Base-by-base conservation (phyloP, 2,797 vertebrate species). In the Smutsia gigantea region DNA sequence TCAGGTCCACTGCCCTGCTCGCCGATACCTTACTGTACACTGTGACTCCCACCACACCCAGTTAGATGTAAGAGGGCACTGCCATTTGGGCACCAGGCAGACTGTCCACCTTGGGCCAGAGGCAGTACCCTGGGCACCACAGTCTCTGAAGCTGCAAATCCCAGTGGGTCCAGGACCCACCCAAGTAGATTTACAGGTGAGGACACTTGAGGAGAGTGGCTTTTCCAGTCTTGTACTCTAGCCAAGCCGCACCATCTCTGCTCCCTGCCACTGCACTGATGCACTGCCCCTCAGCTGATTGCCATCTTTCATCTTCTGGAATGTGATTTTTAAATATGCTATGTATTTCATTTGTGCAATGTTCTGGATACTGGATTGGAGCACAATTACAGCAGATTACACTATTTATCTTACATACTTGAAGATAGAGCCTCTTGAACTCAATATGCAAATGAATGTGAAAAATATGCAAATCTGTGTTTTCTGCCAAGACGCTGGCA, bases 381-480 rank as follows among this genome's bases (percentile, higher is more conserved):
- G 92, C 93, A 97, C 96, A 97, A 93, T 85, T 94, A 94, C 83
- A 34, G 87, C 84, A 95, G 96, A 97, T 97, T 94, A 96, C 89
- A 75, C 95, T 93, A 95, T 96, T 97, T 97, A 97, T 96, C 92
- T 97, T 97, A 95, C 72, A 75, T 92, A 90, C 96, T 97, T 97
- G 94, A 97, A 97, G 95, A 97, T 42, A 66, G 79, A 97, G 97
- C 66, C 94, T 96, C 91, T 97, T 97, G 96, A 98, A 97, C 94
- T 97, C 83, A 31, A 84, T 95, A 96, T 97, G 97, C 88, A 97
- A 97, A 97, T 95, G 0, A 4, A 69, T 51, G 46, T 87, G 97
- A 96, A 96, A 89, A 90, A 94, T 97, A 97, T 97, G 97, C 93
- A 97, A 97, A 97, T 96, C 39, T 90, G 66, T 31, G 63, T 93